Evolutionary conservation across 2,113 vertebrate species (phyloP).

Genomic region (Eolophus roseicapilla): DNA sequence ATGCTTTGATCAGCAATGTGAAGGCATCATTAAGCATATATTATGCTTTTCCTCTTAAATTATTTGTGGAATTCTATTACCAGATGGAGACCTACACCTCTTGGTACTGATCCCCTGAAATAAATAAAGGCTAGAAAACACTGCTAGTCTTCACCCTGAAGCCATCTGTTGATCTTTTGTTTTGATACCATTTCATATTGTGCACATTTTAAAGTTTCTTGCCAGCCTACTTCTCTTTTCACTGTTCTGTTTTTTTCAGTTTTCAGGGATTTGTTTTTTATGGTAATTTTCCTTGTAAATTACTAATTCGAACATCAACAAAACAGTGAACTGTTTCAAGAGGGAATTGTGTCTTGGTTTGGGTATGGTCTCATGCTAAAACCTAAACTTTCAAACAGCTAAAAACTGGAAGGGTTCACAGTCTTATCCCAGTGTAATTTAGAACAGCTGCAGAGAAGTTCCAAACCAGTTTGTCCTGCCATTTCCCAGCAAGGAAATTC

Average conservation of each 20-base stretch:
- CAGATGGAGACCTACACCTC: slow-evolving; percentile 8
- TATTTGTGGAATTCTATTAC: background rate
- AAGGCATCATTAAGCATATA: background rate
- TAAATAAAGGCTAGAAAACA: background rate
- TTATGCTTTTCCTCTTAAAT: slow-evolving; percentile 6
- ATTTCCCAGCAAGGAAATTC: slow-evolving; percentile 48
- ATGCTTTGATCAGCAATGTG: background rate
- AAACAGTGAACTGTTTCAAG: background rate
- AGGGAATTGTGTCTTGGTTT: background rate
- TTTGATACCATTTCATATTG: background rate
- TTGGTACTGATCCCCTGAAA: background rate
- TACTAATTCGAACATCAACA: background rate
- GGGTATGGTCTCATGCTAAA: background rate
- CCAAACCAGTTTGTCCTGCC: slow-evolving; percentile 1
- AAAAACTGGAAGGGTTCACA: background rate
- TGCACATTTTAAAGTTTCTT: background rate
- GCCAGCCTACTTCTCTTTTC: background rate
- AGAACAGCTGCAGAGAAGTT: slow-evolving; percentile 43
- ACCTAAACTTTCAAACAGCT: background rate
- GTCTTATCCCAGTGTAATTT: slow-evolving; percentile 12
- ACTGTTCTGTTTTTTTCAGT: background rate
- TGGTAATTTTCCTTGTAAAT: background rate
- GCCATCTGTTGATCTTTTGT: background rate
- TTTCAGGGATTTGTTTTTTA: background rate
- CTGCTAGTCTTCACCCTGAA: background rate